These are phyloP conservation scores for Anarrhichthys ocellatus DNA, from an alignment of 2,113 vertebrate genomes.

Conservation along the genomic window DNA sequence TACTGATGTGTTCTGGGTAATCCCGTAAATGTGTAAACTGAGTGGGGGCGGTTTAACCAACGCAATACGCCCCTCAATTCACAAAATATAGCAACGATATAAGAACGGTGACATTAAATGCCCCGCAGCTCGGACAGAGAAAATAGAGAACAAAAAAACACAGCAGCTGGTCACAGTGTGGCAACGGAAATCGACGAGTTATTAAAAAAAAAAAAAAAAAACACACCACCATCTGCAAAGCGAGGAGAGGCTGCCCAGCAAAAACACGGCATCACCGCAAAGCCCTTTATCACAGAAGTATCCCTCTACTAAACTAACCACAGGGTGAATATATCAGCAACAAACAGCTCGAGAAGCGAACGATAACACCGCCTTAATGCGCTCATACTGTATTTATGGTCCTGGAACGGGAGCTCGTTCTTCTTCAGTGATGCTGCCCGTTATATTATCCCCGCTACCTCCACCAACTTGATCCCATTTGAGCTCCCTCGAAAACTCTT, in stretches of 20 bases:
- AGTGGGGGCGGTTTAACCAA: neutral
- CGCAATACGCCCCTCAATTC: neutral
- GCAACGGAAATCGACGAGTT: slow-evolving; percentile 46
- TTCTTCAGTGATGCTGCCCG: slow-evolving; percentile 43
- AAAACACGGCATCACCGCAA: neutral
- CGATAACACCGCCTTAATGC: slow-evolving; percentile 46
- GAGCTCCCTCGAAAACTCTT: slow-evolving; percentile 55
- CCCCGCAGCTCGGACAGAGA: slow-evolving; percentile 31
- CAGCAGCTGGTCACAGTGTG: slow-evolving; percentile 61
- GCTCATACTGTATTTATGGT: slow-evolving; percentile 32
- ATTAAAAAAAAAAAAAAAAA: slow-evolving; percentile 23
- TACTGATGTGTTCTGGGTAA: neutral
- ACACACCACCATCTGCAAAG: slow-evolving; percentile 68
- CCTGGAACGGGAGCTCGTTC: slow-evolving; percentile 36
- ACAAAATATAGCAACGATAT: neutral
- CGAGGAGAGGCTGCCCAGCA: slow-evolving; percentile 39
- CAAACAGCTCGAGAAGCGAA: neutral
- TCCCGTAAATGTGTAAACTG: slow-evolving; percentile 12
- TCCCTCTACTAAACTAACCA: neutral
- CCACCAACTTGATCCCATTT: slow-evolving; percentile 57
- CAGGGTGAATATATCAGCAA: neutral
- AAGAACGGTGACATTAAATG: neutral
- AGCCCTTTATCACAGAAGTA: neutral
- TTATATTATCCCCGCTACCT: slow-evolving; percentile 30
- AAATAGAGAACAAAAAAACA: neutral